phyloP scores from a whole-genome alignment of 92 coral and sea anemone species.

The Palythoa grandiflora region DNA sequence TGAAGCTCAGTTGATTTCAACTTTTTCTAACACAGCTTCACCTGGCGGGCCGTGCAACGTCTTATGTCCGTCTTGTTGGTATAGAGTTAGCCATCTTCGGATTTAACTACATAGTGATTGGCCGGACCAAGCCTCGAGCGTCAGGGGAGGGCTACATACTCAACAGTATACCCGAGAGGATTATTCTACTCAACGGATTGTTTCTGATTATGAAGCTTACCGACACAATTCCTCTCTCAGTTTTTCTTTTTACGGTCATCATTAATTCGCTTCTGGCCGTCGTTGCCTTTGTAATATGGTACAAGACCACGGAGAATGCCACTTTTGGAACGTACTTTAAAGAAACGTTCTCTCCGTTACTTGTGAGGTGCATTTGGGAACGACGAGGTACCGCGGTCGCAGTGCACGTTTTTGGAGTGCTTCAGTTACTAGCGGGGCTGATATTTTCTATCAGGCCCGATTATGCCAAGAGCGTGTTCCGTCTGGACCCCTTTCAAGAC shows the following conservation, averaged over 20 bases:
- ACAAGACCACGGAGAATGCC: slow-evolving; percentile 48
- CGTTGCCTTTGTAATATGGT: slow-evolving; percentile 42
- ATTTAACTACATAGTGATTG: slow-evolving; percentile 34
- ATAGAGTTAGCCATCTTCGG: slow-evolving; percentile 27
- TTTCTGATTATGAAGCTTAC: slow-evolving; percentile 25
- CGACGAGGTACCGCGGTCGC: slow-evolving; percentile 47
- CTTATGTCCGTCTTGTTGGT: slow-evolving; percentile 36
- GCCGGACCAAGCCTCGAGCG: slow-evolving; percentile 44
- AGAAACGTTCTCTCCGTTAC: slow-evolving; percentile 42
- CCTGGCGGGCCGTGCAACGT: slow-evolving; percentile 32
- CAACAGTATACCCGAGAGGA: slow-evolving; percentile 46
- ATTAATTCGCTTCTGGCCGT: slow-evolving; percentile 44
- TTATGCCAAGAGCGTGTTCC: slow-evolving; percentile 30
- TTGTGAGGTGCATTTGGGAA: slow-evolving; percentile 43
- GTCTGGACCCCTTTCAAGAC: slow-evolving; percentile 44
- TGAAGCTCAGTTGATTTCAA: not conserved
- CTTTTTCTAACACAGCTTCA: slow-evolving; percentile 11
- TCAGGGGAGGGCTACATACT: slow-evolving; percentile 52
- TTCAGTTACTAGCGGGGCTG: slow-evolving; percentile 39
- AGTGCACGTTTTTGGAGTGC: slow-evolving; percentile 49
- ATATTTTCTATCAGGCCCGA: slow-evolving; percentile 46
- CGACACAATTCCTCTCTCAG: slow-evolving; percentile 27
- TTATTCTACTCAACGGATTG: slow-evolving; percentile 25
- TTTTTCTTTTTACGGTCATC: slow-evolving; percentile 26
- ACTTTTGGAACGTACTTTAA: slow-evolving; percentile 29